Percentiles rank a stretch among this genome's conserved stretches.
Conservation (phyloP, 1,140 invertebrate species). For the Arctopsyche grandis region DNA sequence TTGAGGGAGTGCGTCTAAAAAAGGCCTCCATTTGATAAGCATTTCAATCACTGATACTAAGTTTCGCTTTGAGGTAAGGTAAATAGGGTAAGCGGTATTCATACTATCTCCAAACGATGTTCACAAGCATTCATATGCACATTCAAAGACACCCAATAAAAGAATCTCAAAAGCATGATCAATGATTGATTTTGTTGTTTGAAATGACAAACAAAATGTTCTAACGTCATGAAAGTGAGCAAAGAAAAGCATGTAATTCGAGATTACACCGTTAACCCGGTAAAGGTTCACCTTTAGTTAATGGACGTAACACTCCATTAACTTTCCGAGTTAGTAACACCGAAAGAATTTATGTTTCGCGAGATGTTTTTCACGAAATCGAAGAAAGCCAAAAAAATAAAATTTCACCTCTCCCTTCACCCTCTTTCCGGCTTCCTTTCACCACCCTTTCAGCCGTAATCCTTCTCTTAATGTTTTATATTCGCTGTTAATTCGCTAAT, state of each 20-base stretch:
- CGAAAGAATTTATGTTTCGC: conserved; percentile 53
- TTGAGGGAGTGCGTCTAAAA: too few species aligned
- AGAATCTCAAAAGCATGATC: too few species aligned
- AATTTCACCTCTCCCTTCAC: not conserved
- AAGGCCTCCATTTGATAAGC: too few species aligned
- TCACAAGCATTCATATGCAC: too few species aligned
- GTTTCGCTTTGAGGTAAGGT: too few species aligned
- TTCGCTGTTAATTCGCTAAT: conserved; percentile 6
- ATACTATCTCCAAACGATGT: too few species aligned
- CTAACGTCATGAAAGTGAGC: conserved; percentile 11
- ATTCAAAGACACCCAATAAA: too few species aligned
- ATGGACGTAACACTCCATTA: conserved; percentile 54
- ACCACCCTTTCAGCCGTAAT: not conserved
- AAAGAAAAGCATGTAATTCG: conserved; percentile 49
- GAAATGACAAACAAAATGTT: not conserved
- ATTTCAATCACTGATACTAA: too few species aligned
- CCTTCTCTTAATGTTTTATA: not conserved
- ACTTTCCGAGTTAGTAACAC: conserved; percentile 51
- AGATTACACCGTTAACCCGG: conserved; percentile 47
- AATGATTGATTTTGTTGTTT: too few species aligned
- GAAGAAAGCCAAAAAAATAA: conserved; percentile 42
- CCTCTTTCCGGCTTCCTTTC: not conserved
- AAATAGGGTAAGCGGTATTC: too few species aligned
- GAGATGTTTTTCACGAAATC: conserved; percentile 43
- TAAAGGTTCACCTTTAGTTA: conserved; percentile 54